Percentiles rank a stretch among this genome's conserved stretches.
These are phyloP conservation scores for Nemapogon koenigi DNA, from an alignment of 2,888 invertebrate species.

Conservation along the genomic window DNA sequence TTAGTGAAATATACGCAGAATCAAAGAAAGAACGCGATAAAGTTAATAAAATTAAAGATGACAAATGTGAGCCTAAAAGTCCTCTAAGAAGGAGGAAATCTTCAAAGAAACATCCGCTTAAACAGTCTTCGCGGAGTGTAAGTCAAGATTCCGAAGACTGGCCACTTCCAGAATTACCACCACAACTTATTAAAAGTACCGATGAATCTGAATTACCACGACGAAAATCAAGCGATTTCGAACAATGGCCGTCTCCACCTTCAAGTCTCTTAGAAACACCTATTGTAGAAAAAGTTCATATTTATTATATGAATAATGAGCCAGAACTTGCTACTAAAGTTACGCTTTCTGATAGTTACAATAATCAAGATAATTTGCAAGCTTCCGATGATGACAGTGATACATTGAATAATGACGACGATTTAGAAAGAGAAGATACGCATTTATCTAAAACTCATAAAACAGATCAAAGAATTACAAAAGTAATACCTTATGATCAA, in stretches of 20 bases:
- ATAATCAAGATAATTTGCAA: conserved; percentile 64
- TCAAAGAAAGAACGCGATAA: conserved; percentile 56
- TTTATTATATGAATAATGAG: conserved; percentile 79
- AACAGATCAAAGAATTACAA: conserved; percentile 35
- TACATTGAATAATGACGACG: conserved; percentile 71
- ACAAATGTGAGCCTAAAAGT: conserved; percentile 28
- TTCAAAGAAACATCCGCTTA: conserved; percentile 38
- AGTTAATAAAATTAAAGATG: conserved; percentile 28
- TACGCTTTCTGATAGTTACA: conserved; percentile 71
- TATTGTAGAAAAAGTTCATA: conserved; percentile 78
- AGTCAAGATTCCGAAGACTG: conserved; percentile 80
- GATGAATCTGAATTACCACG: conserved; percentile 30
- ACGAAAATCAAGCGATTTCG: conserved; percentile 70
- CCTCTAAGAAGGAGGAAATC: conserved; percentile 33
- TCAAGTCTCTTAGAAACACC: conserved; percentile 74
- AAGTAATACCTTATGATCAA: conserved; percentile 53
- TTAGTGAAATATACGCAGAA: conserved; percentile 62
- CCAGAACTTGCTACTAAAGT: conserved; percentile 82
- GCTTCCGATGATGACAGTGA: conserved; percentile 74
- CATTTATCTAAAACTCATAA: conserved; percentile 54
- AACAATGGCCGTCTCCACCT: conserved; percentile 84
- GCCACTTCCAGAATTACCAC: conserved; percentile 77
- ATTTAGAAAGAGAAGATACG: conserved; percentile 59
- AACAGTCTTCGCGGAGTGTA: conserved; percentile 59
- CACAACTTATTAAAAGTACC: conserved; percentile 44